Evolutionary conservation across 2,888 invertebrate species (phyloP), one percentile per base, ranked within the genome.

Genomic region (Drosophila peninsularis): DNA sequence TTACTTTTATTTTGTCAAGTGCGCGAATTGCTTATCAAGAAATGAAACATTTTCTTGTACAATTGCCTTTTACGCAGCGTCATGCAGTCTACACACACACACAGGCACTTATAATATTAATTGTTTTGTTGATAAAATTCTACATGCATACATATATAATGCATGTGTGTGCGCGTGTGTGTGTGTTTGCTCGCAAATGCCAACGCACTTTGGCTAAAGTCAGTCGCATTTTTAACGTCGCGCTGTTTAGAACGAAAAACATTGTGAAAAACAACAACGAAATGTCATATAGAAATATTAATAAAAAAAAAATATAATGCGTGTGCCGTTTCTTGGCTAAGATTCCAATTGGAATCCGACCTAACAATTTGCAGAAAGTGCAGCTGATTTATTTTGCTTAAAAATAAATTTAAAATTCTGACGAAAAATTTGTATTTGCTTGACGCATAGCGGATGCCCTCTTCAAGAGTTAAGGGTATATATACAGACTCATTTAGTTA

Each of bases 141-240:
- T 36, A 45, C 36, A 44, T 45, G 39, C 45, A 19, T 34, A 56
- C 21, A 62, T 21, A n/a, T 42, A 24, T 5, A 45, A 36, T 14
- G 10, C 10, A 11, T 7, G 13, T 52, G 4, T 37, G 14, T 50
- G 2, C 7, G 24, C 10, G 34, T 37, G 39, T 19, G 2, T 11
- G 34, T 9, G 37, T 37, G 37, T 32, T 36, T 49, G 27, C 7
- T 71, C 58, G 39, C 34, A 79, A 79, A 76, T 82, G 86, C 75
- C 82, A 82, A 88, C 76, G 88, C 73, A 78, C 88, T 88, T 56
- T 56, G 58, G 45, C 56, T 52, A 72, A 76, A 57, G 32, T 14
- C 82, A 82, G 82, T 82, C 65, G 62, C 56, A 88, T 71, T 27
- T 75, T 75, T 71, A 60, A 54, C 86, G 76, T 66, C 76, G 86